Percentiles rank a stretch among this genome's conserved stretches.
Evolutionary conservation across 2,888 invertebrate genomes (phyloP).

Genomic region (Scotopteryx bipunctaria): DNA sequence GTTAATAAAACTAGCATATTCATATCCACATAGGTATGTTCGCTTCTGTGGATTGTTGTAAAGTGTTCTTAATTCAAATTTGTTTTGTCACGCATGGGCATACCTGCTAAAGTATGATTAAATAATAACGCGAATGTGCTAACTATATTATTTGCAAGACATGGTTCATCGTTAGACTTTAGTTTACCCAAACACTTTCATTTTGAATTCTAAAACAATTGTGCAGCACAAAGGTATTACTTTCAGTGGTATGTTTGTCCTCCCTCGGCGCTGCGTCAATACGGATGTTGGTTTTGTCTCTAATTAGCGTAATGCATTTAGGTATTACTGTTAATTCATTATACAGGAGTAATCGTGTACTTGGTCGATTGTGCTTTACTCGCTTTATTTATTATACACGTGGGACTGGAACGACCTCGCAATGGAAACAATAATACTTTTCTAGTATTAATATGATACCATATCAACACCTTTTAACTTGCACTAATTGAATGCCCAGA

Average conservation of each 20-base stretch:
- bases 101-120: too few species aligned
- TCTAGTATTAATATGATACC: too few species aligned
- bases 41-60: not conserved
- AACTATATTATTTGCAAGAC: too few species aligned
- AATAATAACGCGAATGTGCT: too few species aligned
- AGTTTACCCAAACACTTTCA: conserved; percentile 2
- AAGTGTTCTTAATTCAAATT: too few species aligned
- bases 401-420: not conserved
- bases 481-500: too few species aligned
- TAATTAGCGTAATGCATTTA: conserved; percentile 31
- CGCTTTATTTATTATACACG: not conserved
- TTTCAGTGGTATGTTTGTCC: conserved; percentile 22
- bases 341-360: conserved; percentile 17
- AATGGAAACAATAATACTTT: too few species aligned
- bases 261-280: conserved; percentile 21
- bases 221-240: conserved; percentile 11
- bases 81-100: too few species aligned
- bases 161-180: too few species aligned
- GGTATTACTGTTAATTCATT: conserved; percentile 26
- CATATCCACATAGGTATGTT: not conserved
- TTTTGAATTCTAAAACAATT: conserved; percentile 9
- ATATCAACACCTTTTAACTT: too few species aligned
- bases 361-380: conserved; percentile 13
- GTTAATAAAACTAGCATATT: not conserved
- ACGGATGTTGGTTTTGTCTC: conserved; percentile 30